These are phyloP conservation scores for Anhinga anhinga DNA, from an alignment of 2,113 vertebrate genomes.

Conservation along the genomic window DNA sequence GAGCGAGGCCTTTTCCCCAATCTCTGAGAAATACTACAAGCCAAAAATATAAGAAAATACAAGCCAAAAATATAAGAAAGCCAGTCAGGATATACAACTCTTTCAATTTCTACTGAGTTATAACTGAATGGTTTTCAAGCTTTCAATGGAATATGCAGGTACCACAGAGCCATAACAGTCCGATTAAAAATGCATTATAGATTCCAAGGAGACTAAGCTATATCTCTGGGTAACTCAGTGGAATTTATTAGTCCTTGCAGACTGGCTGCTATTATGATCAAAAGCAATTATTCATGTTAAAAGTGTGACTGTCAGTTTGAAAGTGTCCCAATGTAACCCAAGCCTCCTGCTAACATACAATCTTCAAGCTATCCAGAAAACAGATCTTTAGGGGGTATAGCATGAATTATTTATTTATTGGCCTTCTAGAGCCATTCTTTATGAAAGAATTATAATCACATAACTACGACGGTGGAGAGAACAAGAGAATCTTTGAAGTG, in stretches of 20 bases:
- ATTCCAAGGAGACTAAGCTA: not conserved
- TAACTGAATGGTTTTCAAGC: constrained; percentile 3
- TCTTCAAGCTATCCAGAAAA: not conserved
- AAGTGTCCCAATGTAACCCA: not conserved
- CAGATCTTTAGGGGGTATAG: not conserved
- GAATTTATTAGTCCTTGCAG: constrained; percentile 32
- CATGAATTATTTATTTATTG: not conserved
- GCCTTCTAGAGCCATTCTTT: not conserved
- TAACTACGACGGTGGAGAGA: not conserved
- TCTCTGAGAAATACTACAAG: not conserved
- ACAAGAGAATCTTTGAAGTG: not conserved
- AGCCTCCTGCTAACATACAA: not conserved
- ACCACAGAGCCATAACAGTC: not conserved
- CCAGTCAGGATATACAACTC: not conserved
- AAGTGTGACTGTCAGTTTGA: constrained; percentile 12
- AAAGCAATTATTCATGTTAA: constrained; percentile 7
- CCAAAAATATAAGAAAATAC: not conserved
- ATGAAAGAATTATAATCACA: not conserved
- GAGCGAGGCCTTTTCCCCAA: not conserved
- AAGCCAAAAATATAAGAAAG: not conserved
- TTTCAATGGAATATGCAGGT: not conserved
- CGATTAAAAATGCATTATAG: not conserved
- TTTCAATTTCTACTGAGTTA: not conserved
- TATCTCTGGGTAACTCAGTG: not conserved
- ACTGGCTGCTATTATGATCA: not conserved